Percentiles rank a stretch among this genome's conserved stretches.
These are phyloP conservation scores for Lasioglossum villosulum DNA, from an alignment of 2,888 invertebrate species.

Conservation along the genomic window DNA sequence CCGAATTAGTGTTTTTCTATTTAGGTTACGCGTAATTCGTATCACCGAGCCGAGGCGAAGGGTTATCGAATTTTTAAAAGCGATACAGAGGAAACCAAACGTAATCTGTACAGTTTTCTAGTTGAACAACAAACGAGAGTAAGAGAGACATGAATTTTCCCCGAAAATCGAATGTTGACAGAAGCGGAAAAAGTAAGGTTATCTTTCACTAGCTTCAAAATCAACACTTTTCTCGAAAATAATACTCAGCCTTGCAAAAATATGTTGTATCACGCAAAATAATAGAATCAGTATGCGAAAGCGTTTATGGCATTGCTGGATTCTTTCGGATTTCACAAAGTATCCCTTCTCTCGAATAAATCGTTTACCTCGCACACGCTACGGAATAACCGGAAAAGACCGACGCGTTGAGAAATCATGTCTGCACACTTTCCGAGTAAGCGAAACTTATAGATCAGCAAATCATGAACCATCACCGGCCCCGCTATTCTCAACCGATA, in stretches of 20 bases:
- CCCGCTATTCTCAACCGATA: neutral
- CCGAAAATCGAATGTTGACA: conserved; percentile 26
- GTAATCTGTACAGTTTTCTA: neutral
- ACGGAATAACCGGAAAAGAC: conserved; percentile 78
- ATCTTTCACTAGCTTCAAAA: conserved; percentile 26
- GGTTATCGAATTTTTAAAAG: neutral
- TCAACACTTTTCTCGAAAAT: conserved; percentile 48
- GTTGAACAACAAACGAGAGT: too few species aligned
- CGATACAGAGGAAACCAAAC: neutral
- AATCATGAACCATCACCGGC: neutral
- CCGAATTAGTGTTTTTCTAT: neutral
- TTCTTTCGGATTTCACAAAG: conserved; percentile 72
- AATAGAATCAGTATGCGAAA: conserved; percentile 7
- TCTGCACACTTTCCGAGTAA: conserved; percentile 24
- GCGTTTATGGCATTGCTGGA: conserved; percentile 59
- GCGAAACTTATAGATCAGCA: conserved; percentile 37
- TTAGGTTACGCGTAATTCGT: conserved; percentile 25
- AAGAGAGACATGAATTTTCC: neutral
- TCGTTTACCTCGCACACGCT: conserved; percentile 78
- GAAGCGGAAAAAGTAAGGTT: conserved; percentile 51
- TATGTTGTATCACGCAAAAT: conserved; percentile 11
- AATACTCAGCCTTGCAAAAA: conserved; percentile 54
- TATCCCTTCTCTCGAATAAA: conserved; percentile 53
- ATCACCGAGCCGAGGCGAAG: neutral
- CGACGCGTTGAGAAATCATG: conserved; percentile 37